Conservation (phyloP, 2,888 invertebrate genomes). For the Aquatica leii region DNA sequence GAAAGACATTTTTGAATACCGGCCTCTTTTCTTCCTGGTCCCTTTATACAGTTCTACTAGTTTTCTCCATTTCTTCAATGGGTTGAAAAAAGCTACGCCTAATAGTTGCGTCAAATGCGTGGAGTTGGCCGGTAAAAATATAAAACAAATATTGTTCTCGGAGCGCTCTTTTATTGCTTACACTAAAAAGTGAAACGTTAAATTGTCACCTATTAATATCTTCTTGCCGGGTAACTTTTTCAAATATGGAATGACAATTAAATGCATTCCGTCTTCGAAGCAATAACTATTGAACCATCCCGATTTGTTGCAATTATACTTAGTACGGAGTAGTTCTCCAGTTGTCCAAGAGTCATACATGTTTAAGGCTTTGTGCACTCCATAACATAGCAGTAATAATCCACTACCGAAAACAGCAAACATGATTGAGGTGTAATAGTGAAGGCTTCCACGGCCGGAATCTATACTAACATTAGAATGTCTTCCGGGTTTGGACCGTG, state of each 20-base stretch:
- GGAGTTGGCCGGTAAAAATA: conserved; percentile 12
- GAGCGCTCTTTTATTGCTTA: neutral
- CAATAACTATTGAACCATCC: no score
- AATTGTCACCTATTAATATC: conserved; percentile 12
- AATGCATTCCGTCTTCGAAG: neutral
- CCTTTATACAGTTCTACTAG: neutral
- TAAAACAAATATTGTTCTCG: conserved; percentile 3
- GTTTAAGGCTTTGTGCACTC: conserved; percentile 4
- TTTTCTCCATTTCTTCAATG: conserved; percentile 9
- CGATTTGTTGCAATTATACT: conserved; percentile 3
- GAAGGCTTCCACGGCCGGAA: no score
- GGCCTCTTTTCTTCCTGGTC: conserved; percentile 2
- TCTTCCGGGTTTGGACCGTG: no score
- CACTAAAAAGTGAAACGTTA: conserved; percentile 2
- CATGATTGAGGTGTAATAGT: neutral
- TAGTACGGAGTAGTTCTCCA: neutral
- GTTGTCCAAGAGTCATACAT: conserved; percentile 7
- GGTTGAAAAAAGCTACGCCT: conserved; percentile 11
- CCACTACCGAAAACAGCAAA: neutral
- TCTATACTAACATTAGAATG: no score
- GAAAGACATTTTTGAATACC: conserved; percentile 6
- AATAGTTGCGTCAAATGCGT: conserved; percentile 14
- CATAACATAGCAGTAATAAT: conserved; percentile 7
- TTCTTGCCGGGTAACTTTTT: conserved; percentile 11
- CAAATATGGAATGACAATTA: conserved; percentile 9